Conservation (phyloP, 2,888 invertebrate species). For the Pegoplata infirma region DNA sequence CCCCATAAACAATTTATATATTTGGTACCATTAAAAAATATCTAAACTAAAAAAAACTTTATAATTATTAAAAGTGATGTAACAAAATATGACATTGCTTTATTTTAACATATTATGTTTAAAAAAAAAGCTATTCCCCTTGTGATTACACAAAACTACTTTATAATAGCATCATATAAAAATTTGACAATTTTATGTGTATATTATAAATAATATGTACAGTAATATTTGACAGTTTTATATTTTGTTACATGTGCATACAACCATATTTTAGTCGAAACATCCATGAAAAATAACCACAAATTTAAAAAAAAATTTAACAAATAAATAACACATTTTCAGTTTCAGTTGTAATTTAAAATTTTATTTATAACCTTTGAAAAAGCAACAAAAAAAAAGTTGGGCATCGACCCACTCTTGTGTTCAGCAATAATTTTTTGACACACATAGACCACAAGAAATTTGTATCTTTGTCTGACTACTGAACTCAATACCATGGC, state of each 20-base stretch:
- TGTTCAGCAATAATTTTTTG: constrained; percentile 5
- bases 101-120: too few species aligned
- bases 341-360: neutral
- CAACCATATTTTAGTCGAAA: constrained; percentile 20
- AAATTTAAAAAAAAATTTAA: constrained; percentile 2
- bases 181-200: constrained; percentile 7
- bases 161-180: neutral
- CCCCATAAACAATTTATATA: too few species aligned
- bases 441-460: constrained; percentile 10
- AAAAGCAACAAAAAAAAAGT: too few species aligned
- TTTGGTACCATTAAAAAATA: too few species aligned
- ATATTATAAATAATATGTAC: constrained; percentile 19
- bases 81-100: too few species aligned
- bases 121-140: too few species aligned
- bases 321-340: neutral
- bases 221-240: constrained; percentile 18
- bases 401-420: too few species aligned
- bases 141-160: too few species aligned
- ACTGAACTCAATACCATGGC: neutral
- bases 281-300: constrained; percentile 10
- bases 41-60: too few species aligned
- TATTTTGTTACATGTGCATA: neutral
- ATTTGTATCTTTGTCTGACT: constrained; percentile 14
- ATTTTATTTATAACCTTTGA: neutral
- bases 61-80: too few species aligned